phyloP scores from a whole-genome alignment of 2,113 vertebrate species.

The Ceyx melanurus region DNA sequence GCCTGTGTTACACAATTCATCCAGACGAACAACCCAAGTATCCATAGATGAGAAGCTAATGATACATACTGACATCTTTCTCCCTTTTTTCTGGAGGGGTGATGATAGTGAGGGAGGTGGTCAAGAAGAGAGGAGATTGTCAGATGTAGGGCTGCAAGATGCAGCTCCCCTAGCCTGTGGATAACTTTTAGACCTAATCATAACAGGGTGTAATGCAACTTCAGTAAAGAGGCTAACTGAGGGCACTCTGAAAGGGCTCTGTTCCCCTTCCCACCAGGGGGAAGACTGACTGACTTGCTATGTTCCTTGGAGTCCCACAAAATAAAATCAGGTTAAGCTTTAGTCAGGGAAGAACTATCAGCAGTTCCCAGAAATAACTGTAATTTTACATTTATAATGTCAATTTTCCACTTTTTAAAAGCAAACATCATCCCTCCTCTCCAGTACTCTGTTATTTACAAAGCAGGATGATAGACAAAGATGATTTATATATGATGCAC shows the following conservation, averaged over 20 bases:
- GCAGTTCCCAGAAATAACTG: not conserved
- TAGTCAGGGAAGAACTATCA: not conserved
- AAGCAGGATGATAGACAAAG: not conserved
- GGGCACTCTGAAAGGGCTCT: not conserved
- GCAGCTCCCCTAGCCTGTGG: not conserved
- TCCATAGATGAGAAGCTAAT: not conserved
- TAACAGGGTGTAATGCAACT: not conserved
- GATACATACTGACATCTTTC: not conserved
- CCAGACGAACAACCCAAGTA: not conserved
- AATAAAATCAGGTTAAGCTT: constrained; percentile 73
- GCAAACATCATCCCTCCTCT: not conserved
- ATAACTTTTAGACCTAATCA: not conserved
- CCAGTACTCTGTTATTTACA: not conserved
- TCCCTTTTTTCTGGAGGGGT: not conserved
- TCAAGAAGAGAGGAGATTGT: not conserved
- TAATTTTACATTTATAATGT: not conserved
- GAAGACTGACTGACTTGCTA: constrained; percentile 72
- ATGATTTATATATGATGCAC: not conserved
- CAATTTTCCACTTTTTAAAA: not conserved
- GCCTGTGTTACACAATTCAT: too few species aligned
- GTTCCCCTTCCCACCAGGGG: constrained; percentile 55
- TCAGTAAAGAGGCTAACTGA: not conserved
- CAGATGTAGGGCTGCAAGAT: not conserved
- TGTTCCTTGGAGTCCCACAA: constrained; percentile 80
- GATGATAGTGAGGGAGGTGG: not conserved